These are phyloP conservation scores for Temnothorax ravouxi DNA, from an alignment of 2,888 invertebrate genomes.

Conservation along the genomic window DNA sequence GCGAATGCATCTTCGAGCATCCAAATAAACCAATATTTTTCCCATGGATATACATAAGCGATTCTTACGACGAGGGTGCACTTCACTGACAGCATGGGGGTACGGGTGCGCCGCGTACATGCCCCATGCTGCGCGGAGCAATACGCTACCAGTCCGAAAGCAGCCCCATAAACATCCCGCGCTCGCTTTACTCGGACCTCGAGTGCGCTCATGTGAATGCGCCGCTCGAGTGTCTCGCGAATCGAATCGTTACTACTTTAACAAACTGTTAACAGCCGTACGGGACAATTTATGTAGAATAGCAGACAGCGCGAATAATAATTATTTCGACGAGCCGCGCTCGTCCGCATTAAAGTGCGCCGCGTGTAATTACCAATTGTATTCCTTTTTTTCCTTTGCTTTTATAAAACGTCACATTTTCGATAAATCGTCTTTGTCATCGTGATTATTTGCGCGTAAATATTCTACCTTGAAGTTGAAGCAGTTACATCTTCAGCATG, in stretches of 20 bases:
- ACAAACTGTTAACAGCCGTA: constrained; percentile 67
- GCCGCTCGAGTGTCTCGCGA: constrained; percentile 77
- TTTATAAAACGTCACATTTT: background rate
- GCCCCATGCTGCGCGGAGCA: constrained; percentile 83
- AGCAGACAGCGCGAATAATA: constrained; percentile 40
- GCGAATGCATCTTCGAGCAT: constrained; percentile 71
- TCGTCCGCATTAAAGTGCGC: background rate
- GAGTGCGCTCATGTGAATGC: constrained; percentile 81
- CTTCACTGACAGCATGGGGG: constrained; percentile 82
- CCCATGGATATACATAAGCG: constrained; percentile 85
- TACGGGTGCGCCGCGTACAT: constrained; percentile 80
- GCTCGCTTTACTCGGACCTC: constrained; percentile 75
- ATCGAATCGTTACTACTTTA: constrained; percentile 75
- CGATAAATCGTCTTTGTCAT: background rate
- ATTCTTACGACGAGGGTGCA: constrained; percentile 78
- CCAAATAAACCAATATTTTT: constrained; percentile 85
- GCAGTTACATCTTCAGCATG: background rate
- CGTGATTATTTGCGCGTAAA: background rate
- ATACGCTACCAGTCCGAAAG: constrained; percentile 82
- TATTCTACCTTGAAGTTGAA: background rate
- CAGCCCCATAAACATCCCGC: constrained; percentile 80
- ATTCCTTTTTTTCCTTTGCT: background rate
- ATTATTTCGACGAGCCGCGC: constrained; percentile 23
- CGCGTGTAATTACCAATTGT: constrained; percentile 35
- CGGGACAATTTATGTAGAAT: constrained; percentile 47